Evolutionary conservation across 2,797 vertebrate genomes (phyloP), one percentile per base, ranked within the genome.

Genomic region (Sternotherus odoratus): DNA sequence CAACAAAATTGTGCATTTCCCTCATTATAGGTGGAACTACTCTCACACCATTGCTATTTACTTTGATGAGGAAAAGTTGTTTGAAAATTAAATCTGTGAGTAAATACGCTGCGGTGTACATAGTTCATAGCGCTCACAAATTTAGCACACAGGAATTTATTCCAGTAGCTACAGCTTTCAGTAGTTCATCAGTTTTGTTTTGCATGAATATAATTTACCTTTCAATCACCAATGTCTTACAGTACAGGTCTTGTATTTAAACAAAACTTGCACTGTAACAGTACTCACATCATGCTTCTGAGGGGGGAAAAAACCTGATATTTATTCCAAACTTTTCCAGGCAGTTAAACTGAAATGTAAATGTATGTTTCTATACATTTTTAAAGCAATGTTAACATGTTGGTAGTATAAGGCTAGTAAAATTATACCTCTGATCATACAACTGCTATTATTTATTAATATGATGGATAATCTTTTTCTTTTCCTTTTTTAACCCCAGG

Each of bases 241-340:
- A 98, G 98, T 96, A 95, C 93, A 93, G 57, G 97, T 94, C 95
- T 98, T 98, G 97, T 98, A 95, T 54, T 97, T 93, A 96, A 97
- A 98, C 98, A 98, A 98, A 98, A 97, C 96, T 75, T 17, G 75
- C 77, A 98, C 97, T 98, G 97, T 98, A 96, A 94, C 82, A 95
- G 90, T 86, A 94, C 92, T 98, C 98, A 98, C 98, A 97, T 98
- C 95, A 79, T 95, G 85, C 54, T 96, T 28, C 90, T 96, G 93
- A 88, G 24, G 11, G 50, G 21, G 21, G 24, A 33, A 33, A 51
- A 93, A 19, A 36, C 30, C 63, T 94, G 46, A 80, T 95, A 97
- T 96, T 94, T 95, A 90, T 97, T 98, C 97, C 96, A 97, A 95
- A 95, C 91, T 97, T 97, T 97, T 98, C 97, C 96, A 96, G 97